These are phyloP conservation scores for Malacoctenus gilli DNA, from an alignment of 2,797 vertebrate genomes.

Conservation along the genomic window DNA sequence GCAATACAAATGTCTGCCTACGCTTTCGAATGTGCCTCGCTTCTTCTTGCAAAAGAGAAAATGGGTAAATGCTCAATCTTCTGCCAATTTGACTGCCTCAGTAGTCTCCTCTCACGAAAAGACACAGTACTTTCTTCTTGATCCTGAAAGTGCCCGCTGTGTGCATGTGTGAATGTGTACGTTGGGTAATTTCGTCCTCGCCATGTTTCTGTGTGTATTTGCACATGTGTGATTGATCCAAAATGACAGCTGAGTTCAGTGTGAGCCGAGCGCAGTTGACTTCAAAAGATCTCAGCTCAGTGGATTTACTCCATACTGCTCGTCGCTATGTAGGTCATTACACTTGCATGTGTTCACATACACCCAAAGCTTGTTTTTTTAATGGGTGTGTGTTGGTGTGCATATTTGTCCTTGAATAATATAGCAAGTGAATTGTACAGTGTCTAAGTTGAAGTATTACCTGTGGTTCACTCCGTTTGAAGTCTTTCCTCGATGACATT, in stretches of 20 bases:
- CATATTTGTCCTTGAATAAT: too few relatives aligned
- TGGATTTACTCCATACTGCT: slow-evolving; percentile 26
- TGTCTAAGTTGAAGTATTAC: neutral
- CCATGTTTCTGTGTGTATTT: neutral
- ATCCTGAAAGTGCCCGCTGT: slow-evolving; percentile 15
- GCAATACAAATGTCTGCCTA: slow-evolving; percentile 1
- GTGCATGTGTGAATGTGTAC: slow-evolving; percentile 8
- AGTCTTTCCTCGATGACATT: neutral
- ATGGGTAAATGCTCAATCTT: slow-evolving; percentile 25
- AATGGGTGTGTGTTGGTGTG: neutral
- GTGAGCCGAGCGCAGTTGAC: slow-evolving; percentile 16
- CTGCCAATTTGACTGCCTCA: slow-evolving; percentile 14
- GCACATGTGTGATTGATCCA: slow-evolving; percentile 24
- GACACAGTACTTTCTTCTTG: neutral
- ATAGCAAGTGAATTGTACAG: too few relatives aligned
- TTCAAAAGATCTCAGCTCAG: slow-evolving; percentile 38
- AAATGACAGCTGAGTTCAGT: slow-evolving; percentile 38
- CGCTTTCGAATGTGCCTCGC: neutral
- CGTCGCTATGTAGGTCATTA: slow-evolving; percentile 35
- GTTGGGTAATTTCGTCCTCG: neutral
- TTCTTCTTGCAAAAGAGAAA: neutral
- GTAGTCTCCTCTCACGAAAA: slow-evolving; percentile 10
- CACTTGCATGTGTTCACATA: neutral
- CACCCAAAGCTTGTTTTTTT: neutral
- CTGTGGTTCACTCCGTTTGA: neutral